Conservation (phyloP, 2,113 vertebrate species). For the Thamnophis sirtalis region DNA sequence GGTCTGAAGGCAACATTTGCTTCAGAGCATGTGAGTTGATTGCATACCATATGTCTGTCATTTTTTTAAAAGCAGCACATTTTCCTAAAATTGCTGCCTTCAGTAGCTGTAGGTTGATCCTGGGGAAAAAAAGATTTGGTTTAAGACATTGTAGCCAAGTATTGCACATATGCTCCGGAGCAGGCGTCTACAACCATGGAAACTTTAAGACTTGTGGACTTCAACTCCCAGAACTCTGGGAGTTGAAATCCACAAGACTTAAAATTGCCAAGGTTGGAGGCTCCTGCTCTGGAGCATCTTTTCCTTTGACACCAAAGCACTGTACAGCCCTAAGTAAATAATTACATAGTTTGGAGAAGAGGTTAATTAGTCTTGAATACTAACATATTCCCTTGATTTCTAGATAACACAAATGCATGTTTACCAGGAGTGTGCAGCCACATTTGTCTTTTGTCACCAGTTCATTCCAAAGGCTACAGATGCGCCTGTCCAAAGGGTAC, state of each 20-base stretch:
- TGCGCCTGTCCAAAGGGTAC: conserved; percentile 79
- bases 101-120: not conserved
- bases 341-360: not conserved
- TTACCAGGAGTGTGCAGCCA: conserved; percentile 68
- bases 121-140: not conserved
- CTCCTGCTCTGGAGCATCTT: not conserved
- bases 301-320: not conserved
- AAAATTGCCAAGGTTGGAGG: too few species aligned
- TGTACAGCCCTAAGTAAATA: not conserved
- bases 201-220: too few species aligned
- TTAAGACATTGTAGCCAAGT: not conserved
- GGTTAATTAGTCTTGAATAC: not conserved
- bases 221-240: too few species aligned
- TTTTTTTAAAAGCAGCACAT: not conserved
- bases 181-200: too few species aligned
- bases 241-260: too few species aligned
- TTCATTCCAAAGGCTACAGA: conserved; percentile 71
- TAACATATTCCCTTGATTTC: not conserved
- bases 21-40: not conserved
- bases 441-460: conserved; percentile 80
- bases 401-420: conserved; percentile 67
- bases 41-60: not conserved
- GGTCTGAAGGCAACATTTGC: not conserved
- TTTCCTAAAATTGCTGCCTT: not conserved
- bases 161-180: not conserved